Evolutionary conservation across 2,888 invertebrate species (phyloP).

Genomic region (Aphodius granarius): DNA sequence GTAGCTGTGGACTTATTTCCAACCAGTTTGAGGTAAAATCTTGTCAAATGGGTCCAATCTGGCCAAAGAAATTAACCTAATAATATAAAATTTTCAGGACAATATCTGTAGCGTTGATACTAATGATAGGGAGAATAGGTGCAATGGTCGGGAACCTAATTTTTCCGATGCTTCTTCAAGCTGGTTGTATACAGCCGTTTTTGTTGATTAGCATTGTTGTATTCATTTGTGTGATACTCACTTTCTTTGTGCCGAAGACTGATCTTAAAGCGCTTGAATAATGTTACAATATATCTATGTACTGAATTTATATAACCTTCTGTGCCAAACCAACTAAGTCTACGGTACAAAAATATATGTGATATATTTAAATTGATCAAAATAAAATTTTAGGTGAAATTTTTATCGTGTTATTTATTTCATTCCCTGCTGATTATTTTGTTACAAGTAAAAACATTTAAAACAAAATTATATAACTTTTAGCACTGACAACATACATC

Average conservation of each 20-base stretch:
- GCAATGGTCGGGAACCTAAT: constrained; percentile 71
- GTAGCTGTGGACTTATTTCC: constrained; percentile 68
- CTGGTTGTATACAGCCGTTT: constrained; percentile 75
- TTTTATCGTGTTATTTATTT: too few species aligned
- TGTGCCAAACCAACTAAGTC: too few species aligned
- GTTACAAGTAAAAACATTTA: too few species aligned
- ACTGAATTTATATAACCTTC: too few species aligned
- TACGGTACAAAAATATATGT: too few species aligned
- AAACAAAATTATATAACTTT: too few species aligned
- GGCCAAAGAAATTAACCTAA: neutral
- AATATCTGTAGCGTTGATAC: constrained; percentile 69
- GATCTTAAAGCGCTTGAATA: constrained; percentile 43
- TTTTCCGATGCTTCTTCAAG: constrained; percentile 68
- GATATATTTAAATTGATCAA: too few species aligned
- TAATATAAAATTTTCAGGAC: constrained; percentile 57
- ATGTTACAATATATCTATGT: too few species aligned
- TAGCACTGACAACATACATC: too few species aligned
- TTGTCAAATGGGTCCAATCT: neutral
- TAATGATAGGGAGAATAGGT: constrained; percentile 73
- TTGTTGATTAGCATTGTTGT: constrained; percentile 66
- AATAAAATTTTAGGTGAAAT: too few species aligned
- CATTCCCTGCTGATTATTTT: too few species aligned
- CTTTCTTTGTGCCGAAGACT: constrained; percentile 38
- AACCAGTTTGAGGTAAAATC: constrained; percentile 63
- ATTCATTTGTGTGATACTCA: constrained; percentile 39